A percentile compares a stretch with the other conserved stretches of the same genome.
phyloP scores from a whole-genome alignment of 1,140 invertebrate genomes.

The Prorops nasuta region DNA sequence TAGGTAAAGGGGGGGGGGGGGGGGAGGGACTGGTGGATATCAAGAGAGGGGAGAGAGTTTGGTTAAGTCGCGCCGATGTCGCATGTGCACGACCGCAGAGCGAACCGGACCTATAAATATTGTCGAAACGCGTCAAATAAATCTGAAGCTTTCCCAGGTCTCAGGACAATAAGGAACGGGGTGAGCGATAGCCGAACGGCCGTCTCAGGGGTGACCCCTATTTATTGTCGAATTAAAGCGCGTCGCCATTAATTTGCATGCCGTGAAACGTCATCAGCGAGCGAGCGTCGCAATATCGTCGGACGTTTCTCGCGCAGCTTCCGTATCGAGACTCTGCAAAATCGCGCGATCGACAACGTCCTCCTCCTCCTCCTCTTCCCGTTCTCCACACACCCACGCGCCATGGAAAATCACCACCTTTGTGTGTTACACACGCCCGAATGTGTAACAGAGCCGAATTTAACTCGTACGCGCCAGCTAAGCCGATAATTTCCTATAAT shows the following conservation, averaged over 20 bases:
- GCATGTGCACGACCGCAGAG: conserved; percentile 23
- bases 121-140: conserved; percentile 54
- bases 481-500: no score
- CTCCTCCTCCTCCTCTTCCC: no score
- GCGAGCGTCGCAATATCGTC: conserved; percentile 15
- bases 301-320: conserved; percentile 10
- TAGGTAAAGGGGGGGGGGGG: conserved; percentile 8
- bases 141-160: conserved; percentile 55
- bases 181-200: conserved; percentile 50
- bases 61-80: conserved; percentile 29
- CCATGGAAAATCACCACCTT: no score
- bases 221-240: conserved; percentile 59
- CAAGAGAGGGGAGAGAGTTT: conserved; percentile 19
- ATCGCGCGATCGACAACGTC: no score
- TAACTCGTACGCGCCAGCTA: no score
- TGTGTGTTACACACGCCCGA: no score
- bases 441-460: no score
- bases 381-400: no score
- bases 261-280: conserved; percentile 21
- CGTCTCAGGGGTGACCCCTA: conserved; percentile 51
- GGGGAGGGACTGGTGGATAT: conserved; percentile 8
- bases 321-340: no score
- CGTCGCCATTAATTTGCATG: conserved; percentile 57
- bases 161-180: conserved; percentile 44
- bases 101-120: conserved; percentile 57